Evolutionary conservation across 2,113 vertebrate species (phyloP), one percentile per base, ranked within the genome.

Genomic region (Galemys pyrenaicus): DNA sequence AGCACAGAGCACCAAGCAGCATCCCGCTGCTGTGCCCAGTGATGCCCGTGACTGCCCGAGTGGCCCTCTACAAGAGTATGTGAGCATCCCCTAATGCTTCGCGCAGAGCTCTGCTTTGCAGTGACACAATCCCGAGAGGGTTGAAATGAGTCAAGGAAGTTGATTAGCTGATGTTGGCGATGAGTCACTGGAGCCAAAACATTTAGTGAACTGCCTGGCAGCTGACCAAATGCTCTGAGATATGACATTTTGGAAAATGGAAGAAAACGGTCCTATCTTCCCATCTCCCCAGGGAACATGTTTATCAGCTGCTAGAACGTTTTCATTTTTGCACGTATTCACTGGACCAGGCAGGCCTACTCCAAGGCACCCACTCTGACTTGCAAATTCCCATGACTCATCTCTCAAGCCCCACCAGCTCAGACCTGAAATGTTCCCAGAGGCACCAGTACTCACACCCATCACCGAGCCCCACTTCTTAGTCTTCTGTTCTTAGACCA

Each of bases 161-260:
- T 87, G 93, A 95, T 94, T 87, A 44, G 70, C 65, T 79, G 87
- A 17, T 32, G 30, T 60, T 62, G 46, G 19, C 41, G 65, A 71
- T 94, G 94, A 96, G 35, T 97, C 95, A 96, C 71, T 22, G 75
- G 90, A 87, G 89, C 39, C 80, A 87, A 94, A 93, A 89, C 32
- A 46, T 77, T 92, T 65, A 87, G 37, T 87, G 73, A 20, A 62
- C 67, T 65, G 9, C 54, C 68, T 95, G 95, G 92, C 92, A 68
- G 91, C 73, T 22, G 54, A 46, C 81, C 88, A 94, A 54, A 86
- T 41, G 19, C 54, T 96, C 83, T 87, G 87, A 70, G 79, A 87
- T 58, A 58, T 60, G 90, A 92, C 83, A 93, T 95, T 97, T 97
- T 83, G 71, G 78, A 93, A 94, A 95, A 91, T 68, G 41, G 89